Evolutionary conservation across 1,140 invertebrate species (phyloP).

Genomic region (Drosophila sp.): DNA sequence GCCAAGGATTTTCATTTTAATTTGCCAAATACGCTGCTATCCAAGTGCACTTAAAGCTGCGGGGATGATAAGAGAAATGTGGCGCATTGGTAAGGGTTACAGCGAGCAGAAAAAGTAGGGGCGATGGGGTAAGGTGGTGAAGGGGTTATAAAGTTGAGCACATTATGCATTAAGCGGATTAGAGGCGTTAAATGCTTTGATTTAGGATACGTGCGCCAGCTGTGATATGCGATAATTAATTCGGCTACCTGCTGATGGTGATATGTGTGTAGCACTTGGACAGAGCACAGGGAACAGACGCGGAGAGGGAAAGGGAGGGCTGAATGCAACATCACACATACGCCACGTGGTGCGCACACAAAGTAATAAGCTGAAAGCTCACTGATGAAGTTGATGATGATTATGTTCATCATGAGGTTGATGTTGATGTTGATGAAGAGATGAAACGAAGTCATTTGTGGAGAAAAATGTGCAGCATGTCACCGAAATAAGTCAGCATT

Average conservation of each 20-base stretch:
- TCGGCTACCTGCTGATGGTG: constrained; percentile 48
- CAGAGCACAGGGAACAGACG: not conserved
- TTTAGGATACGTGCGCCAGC: constrained; percentile 74
- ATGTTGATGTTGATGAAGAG: constrained; percentile 56
- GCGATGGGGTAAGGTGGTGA: not conserved
- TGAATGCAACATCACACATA: not conserved
- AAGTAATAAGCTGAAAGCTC: constrained; percentile 80
- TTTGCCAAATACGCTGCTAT: constrained; percentile 67
- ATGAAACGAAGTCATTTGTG: constrained; percentile 60
- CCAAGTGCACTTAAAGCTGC: constrained; percentile 20
- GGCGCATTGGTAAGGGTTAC: no score
- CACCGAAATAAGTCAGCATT: constrained; percentile 70
- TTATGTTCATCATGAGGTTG: constrained; percentile 1
- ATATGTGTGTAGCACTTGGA: constrained; percentile 1
- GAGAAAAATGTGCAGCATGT: constrained; percentile 66
- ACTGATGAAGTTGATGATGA: not conserved
- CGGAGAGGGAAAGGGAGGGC: not conserved
- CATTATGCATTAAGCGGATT: constrained; percentile 73
- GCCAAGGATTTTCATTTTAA: constrained; percentile 71
- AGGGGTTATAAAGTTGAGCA: constrained; percentile 20
- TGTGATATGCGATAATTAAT: constrained; percentile 79
- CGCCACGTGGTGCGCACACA: constrained; percentile 19
- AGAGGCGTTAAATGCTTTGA: constrained; percentile 77
- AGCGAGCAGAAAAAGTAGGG: constrained; percentile 10
- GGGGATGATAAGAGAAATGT: not conserved